phyloP scores from a whole-genome alignment of 2,888 invertebrate genomes.

The Chrysolina oricalcia region DNA sequence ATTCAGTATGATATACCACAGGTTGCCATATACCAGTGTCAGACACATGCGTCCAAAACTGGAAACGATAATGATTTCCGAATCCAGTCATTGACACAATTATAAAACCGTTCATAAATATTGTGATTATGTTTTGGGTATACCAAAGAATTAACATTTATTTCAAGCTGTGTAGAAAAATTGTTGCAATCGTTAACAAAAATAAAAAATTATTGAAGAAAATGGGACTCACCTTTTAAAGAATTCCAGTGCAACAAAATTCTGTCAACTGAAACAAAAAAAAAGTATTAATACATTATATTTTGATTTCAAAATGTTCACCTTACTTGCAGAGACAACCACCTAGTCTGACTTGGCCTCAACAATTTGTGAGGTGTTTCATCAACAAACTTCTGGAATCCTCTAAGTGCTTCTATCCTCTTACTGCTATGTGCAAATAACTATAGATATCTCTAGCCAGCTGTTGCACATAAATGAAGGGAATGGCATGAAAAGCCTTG shows the following conservation, averaged over 20 bases:
- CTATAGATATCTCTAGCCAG: no score
- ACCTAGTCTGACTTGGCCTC: no score
- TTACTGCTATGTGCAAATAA: no score
- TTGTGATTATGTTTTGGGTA: constrained; percentile 7
- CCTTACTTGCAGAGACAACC: no score
- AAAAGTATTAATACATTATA: no score
- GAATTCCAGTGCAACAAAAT: no score
- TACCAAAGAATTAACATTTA: constrained; percentile 3
- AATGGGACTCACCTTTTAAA: background rate
- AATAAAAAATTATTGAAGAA: constrained; percentile 5
- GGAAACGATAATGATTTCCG: background rate
- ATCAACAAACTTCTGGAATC: no score
- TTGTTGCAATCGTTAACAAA: constrained; percentile 2
- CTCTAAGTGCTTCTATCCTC: no score
- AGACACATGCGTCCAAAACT: background rate
- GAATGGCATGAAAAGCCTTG: no score
- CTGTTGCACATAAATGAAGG: constrained; percentile 48
- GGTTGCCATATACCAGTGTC: background rate
- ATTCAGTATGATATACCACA: background rate
- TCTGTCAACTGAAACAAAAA: no score
- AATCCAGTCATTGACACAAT: constrained; percentile 8
- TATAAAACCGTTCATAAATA: background rate
- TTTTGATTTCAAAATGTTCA: no score
- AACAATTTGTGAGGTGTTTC: no score
- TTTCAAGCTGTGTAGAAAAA: constrained; percentile 9